These are phyloP conservation scores for Melanerpes formicivorus DNA, from an alignment of 2,113 vertebrate genomes.

Conservation along the genomic window DNA sequence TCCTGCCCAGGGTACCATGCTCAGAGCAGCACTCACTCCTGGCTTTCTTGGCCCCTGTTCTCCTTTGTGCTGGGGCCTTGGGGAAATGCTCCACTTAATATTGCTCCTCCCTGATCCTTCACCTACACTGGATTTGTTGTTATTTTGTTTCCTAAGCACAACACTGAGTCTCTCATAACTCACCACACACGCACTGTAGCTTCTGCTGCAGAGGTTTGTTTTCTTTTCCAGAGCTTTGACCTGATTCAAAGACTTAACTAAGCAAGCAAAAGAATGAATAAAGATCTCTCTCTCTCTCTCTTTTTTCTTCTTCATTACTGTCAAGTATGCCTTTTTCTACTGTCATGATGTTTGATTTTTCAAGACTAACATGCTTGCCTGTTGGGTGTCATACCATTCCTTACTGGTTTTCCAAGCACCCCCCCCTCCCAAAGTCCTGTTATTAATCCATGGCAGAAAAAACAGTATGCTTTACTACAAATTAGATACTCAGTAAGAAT, in stretches of 20 bases:
- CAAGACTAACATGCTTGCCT: neutral
- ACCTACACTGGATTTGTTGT: neutral
- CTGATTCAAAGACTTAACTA: neutral
- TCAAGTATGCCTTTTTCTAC: neutral
- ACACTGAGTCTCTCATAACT: neutral
- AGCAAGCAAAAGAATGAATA: neutral
- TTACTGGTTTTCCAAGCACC: neutral
- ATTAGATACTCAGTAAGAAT: neutral
- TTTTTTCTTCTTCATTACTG: neutral
- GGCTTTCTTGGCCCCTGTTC: neutral
- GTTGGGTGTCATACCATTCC: neutral
- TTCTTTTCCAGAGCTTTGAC: neutral
- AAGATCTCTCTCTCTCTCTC: neutral
- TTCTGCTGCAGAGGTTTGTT: neutral
- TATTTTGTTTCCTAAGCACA: neutral
- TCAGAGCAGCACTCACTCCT: neutral
- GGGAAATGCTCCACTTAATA: neutral
- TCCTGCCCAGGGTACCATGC: accelerated
- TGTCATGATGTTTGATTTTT: neutral
- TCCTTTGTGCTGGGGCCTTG: neutral
- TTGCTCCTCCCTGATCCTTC: neutral
- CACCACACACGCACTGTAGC: neutral
- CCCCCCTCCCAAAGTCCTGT: neutral
- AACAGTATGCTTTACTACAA: neutral
- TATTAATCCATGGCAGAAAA: neutral